A percentile compares a stretch with the other conserved stretches of the same genome.
Evolutionary conservation across 2,797 vertebrate genomes (phyloP).

Genomic region (Intellagama lesueurii): DNA sequence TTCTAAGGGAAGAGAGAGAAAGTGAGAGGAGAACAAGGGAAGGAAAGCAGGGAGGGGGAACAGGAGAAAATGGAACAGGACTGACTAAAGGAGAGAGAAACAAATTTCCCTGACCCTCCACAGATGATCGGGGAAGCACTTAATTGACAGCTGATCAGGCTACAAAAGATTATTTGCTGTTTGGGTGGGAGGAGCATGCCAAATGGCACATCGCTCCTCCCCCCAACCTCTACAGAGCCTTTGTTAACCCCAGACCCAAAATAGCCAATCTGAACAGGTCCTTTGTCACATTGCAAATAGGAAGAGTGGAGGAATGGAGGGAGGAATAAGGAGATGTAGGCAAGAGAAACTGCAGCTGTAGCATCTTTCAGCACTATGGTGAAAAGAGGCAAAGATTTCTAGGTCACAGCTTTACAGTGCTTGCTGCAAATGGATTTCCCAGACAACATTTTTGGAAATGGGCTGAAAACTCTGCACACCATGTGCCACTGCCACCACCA

Average conservation of each 20-base stretch:
- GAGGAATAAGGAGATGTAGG: too few species aligned
- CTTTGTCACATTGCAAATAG: not conserved
- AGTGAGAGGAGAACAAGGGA: too few species aligned
- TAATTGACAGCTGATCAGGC: too few species aligned
- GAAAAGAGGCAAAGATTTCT: too few species aligned
- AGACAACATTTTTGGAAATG: not conserved
- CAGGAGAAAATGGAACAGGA: not conserved
- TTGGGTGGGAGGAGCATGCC: too few species aligned
- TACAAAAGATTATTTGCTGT: too few species aligned
- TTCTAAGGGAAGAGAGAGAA: not conserved
- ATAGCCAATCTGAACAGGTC: too few species aligned
- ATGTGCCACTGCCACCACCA: not conserved
- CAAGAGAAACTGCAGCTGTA: not conserved
- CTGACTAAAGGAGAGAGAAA: not conserved
- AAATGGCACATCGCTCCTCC: too few species aligned
- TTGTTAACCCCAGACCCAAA: too few species aligned
- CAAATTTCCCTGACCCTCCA: not conserved
- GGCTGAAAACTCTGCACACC: not conserved
- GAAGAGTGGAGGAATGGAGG: not conserved
- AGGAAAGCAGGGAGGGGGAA: too few species aligned
- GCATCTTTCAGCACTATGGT: not conserved
- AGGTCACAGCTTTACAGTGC: not conserved
- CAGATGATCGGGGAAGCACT: too few species aligned
- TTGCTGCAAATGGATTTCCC: not conserved
- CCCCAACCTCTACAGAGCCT: too few species aligned